Conservation (phyloP, 2,888 invertebrate genomes). For the Diaperis boleti region DNA sequence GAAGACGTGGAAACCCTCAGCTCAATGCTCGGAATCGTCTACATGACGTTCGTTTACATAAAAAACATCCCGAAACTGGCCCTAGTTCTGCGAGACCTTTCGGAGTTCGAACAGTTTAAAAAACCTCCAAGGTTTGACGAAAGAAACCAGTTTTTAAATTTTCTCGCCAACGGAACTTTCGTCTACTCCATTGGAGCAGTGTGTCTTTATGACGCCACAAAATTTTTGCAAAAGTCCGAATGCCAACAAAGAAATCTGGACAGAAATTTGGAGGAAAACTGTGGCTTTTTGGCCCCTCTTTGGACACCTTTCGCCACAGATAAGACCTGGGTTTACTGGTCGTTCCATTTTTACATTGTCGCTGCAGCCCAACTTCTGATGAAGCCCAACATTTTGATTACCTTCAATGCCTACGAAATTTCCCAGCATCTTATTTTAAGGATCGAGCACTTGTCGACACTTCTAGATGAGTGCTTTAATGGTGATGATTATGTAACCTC, state of each 20-base stretch:
- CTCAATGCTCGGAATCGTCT: slow-evolving; percentile 6
- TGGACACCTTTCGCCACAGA: background rate
- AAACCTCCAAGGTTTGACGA: slow-evolving; percentile 5
- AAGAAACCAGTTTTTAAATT: background rate
- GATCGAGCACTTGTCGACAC: background rate
- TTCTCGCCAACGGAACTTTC: background rate
- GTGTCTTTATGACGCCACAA: background rate
- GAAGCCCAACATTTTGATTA: slow-evolving; percentile 8
- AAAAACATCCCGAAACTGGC: slow-evolving; percentile 11
- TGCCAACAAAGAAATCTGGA: background rate
- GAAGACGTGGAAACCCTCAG: slow-evolving; percentile 32
- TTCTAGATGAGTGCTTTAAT: background rate
- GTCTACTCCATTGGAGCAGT: background rate
- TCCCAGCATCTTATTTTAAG: background rate
- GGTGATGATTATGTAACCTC: background rate
- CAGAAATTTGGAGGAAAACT: background rate
- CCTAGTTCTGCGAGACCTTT: slow-evolving; percentile 2
- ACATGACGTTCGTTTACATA: background rate
- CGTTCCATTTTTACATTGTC: background rate
- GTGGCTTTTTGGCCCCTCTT: background rate
- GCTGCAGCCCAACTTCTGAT: slow-evolving; percentile 4
- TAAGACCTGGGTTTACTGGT: background rate
- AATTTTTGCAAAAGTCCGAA: background rate
- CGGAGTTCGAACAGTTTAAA: slow-evolving; percentile 13
- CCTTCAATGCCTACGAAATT: slow-evolving; percentile 5